Conservation (phyloP, 2,888 invertebrate species). For the Hofmannophila pseudospretella region DNA sequence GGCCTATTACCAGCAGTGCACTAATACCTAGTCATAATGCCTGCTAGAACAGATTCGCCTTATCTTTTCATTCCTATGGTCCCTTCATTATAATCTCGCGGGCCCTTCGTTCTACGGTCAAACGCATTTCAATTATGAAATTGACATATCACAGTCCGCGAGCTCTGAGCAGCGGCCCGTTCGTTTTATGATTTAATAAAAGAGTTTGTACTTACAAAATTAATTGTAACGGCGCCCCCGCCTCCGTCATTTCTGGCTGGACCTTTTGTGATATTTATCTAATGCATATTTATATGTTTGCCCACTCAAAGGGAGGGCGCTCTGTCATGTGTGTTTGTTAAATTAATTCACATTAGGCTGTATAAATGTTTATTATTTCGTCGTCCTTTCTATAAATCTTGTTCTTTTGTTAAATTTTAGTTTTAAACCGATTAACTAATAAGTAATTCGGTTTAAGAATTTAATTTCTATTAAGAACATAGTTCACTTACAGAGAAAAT, state of each 20-base stretch:
- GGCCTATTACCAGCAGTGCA: too few species aligned
- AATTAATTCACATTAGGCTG: slow-evolving; percentile 40
- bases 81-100: slow-evolving; percentile 53
- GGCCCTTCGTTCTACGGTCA: slow-evolving; percentile 59
- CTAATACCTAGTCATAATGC: too few species aligned
- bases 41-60: too few species aligned
- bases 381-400: neutral
- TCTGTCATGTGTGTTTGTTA: slow-evolving; percentile 45
- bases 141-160: slow-evolving; percentile 65
- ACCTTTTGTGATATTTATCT: slow-evolving; percentile 61
- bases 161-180: slow-evolving; percentile 38
- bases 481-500: too few species aligned
- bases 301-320: slow-evolving; percentile 40
- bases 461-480: too few species aligned
- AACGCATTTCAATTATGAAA: slow-evolving; percentile 76
- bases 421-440: too few species aligned
- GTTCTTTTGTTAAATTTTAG: neutral
- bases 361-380: neutral
- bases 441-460: too few species aligned
- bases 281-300: slow-evolving; percentile 74
- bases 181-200: slow-evolving; percentile 73
- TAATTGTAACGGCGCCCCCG: slow-evolving; percentile 47
- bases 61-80: too few species aligned
- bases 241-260: slow-evolving; percentile 47
- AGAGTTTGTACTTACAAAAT: slow-evolving; percentile 65